phyloP scores from a whole-genome alignment of 2,113 vertebrate genomes.

The Limanda limanda region DNA sequence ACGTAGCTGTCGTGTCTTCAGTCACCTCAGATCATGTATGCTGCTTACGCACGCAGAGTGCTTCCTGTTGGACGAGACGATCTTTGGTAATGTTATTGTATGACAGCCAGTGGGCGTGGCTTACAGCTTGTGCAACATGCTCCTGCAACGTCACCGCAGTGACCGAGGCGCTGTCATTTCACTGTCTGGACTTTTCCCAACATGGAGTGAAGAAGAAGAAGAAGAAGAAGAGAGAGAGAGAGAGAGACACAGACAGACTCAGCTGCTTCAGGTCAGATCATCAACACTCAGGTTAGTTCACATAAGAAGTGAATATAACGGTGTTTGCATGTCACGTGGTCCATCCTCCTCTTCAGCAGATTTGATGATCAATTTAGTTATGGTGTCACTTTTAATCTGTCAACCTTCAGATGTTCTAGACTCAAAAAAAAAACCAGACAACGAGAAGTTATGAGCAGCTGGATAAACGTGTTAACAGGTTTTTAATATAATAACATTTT shows the following conservation, averaged over 20 bases:
- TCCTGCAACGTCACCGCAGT: conserved; percentile 10
- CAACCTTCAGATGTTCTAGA: too few species aligned
- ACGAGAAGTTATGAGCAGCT: too few species aligned
- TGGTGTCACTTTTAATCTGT: not conserved
- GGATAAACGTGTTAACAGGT: too few species aligned
- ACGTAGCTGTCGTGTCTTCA: not conserved
- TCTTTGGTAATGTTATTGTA: not conserved
- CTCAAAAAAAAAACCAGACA: too few species aligned
- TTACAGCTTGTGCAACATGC: conserved; percentile 9
- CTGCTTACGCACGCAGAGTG: not conserved
- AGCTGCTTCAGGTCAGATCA: not conserved
- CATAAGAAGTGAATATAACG: not conserved
- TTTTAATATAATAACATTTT: too few species aligned
- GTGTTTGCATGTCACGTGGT: not conserved
- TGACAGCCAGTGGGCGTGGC: conserved; percentile 18
- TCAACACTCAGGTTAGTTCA: not conserved
- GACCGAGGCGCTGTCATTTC: not conserved
- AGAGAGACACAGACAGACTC: not conserved
- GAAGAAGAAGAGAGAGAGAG: too few species aligned
- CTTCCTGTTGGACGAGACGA: conserved; percentile 9
- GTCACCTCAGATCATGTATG: too few species aligned
- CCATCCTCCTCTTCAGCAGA: not conserved
- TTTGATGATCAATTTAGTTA: not conserved
- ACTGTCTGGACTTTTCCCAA: not conserved
- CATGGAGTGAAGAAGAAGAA: not conserved